A percentile compares a stretch with the other conserved stretches of the same genome.
Conservation (phyloP, 2,113 vertebrate species). For the Triplophysa tibetana region DNA sequence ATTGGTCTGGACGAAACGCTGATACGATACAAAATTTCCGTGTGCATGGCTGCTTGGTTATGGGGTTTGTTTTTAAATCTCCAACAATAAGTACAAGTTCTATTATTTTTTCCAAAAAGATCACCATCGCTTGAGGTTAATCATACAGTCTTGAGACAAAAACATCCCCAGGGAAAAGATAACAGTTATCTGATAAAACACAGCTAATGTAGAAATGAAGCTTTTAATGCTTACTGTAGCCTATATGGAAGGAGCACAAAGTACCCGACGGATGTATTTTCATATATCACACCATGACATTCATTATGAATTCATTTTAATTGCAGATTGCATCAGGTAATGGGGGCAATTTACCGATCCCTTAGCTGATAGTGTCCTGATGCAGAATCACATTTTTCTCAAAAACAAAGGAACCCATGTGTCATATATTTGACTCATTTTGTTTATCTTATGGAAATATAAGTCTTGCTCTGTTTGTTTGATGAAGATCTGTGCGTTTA, state of each 20-base stretch:
- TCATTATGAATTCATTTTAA: conserved; percentile 33
- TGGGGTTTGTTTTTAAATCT: too few species aligned
- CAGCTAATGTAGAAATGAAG: background rate
- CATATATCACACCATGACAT: background rate
- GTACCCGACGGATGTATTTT: background rate
- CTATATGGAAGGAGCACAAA: background rate
- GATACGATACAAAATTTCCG: too few species aligned
- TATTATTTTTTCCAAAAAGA: background rate
- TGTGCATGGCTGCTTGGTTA: too few species aligned
- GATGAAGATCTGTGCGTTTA: too few species aligned
- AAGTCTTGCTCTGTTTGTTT: background rate
- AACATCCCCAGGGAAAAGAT: background rate
- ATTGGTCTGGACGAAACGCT: too few species aligned
- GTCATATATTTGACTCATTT: background rate
- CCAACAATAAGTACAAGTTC: too few species aligned
- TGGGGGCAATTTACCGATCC: conserved; percentile 31
- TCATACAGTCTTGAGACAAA: background rate
- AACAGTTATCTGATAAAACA: conserved; percentile 14
- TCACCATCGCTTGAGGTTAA: background rate
- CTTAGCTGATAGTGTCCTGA: conserved; percentile 17
- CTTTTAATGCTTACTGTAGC: background rate
- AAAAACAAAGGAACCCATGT: background rate
- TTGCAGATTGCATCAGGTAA: conserved; percentile 39
- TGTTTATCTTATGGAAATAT: background rate
- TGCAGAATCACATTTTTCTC: background rate